Base-by-base conservation (phyloP, 2,113 vertebrate genomes). In the Lates calcarifer region DNA sequence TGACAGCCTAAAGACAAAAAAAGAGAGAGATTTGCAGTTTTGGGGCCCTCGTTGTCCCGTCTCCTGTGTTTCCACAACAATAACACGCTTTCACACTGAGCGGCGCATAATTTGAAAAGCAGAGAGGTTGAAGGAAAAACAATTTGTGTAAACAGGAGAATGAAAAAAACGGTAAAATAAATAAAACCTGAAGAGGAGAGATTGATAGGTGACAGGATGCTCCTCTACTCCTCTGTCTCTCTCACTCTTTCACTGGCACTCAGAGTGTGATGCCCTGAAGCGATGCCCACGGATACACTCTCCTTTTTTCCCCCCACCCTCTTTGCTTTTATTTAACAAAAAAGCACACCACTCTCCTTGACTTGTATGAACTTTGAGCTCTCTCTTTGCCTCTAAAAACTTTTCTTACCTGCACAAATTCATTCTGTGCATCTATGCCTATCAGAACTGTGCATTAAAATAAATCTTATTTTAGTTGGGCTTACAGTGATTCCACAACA, bases 251-350 rank as follows among this genome's bases (percentile, higher is more conserved):
- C 58, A 83, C 64, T 85, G 89, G 85, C 87, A 87, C 79, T 88
- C 87, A 77, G 82, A 90, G 87, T 85, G 85, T 86, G 89, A 88
- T 82, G 91, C 90, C 93, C 92, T 82, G 68, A 78, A 89, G 94
- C 92, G 13, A 75, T 89, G 92, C 94, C 93, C 88, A 86, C 81
- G 85, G 94, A 92, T 90, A 92, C 77, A 74, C 79, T 79, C 84
- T 76, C 87, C 82, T 66, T 55, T 83, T 67, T 11, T 15, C 33
- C 56, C 65, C 79, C 83, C 81, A n/a, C n/a, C 71, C 84, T 84
- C 76, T 81, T 90, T 94, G 89, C 91, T 89, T 92, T 94, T 93
- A 94, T 90, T 90, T 84, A 79, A 79, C 80, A 87, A 93, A 93
- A 90, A 90, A 89, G 85, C 86, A 81, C 85, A 85, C 80, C 83